Base-by-base conservation (phyloP, 2,888 invertebrate species). In the Leuctra nigra region DNA sequence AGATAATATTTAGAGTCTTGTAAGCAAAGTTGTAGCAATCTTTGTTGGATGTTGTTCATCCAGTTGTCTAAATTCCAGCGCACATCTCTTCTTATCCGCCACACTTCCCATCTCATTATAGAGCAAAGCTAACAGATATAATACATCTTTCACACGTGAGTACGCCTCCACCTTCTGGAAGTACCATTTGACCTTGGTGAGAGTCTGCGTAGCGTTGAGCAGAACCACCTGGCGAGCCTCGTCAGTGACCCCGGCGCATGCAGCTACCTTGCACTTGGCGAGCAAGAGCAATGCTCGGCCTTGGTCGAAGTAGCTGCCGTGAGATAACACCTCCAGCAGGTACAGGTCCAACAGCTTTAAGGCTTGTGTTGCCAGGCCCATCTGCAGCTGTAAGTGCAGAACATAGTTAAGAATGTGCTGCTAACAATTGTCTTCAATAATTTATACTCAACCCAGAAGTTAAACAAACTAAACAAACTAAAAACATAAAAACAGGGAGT, bases 251-350 rank as follows among this genome's bases (percentile, higher is more conserved):
- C 64, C 63, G 4, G 78, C 73, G 1, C 82, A 80, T 29, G 82
- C 80, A 1, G 88, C 87, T 39, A 90, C 77, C 23, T 86, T 74
- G 69, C 91, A 91, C 67, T 88, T 88, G 0, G 86, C 84, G 66
- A 88, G 87, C 13, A 91, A 73, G 57, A 91, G 77, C 66, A 85
- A 75, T 0, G 82, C 85, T 72, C 88, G 81, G 1, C 86, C 91
- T 66, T 85, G 81, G 69, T 94, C 92, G 65, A 84, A 89, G 20
- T 82, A 76, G 14, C 87, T 86, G 1, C 92, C 92, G 67, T 92
- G 88, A 1, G 89, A 83, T 69, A 91, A 78, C 48, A 91, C 78
- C 25, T 78, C 77, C 6, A 86, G 80, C 65, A 90, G 77, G 55
- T 84, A 80, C 69, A 82, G 78, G 62, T 86, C 82, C 0, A 88